Conservation (phyloP, 2,113 vertebrate species). For the Paradoxurus hermaphroditus region DNA sequence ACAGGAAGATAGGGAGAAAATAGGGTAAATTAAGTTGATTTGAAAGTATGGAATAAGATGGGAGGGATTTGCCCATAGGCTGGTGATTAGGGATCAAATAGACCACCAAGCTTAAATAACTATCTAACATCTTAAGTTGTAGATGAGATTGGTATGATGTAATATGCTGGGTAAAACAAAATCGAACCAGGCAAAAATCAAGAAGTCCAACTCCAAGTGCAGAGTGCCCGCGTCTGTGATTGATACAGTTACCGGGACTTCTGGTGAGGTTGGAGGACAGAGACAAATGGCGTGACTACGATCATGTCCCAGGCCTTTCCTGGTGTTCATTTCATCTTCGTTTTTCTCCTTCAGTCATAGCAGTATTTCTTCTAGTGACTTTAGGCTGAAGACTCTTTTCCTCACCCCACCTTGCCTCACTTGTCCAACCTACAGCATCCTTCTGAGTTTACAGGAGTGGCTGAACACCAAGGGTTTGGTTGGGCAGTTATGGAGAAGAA, state of each 20-base stretch:
- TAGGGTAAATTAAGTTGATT: not conserved
- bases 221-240: not conserved
- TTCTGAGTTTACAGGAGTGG: not conserved
- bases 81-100: not conserved
- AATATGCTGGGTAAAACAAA: not conserved
- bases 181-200: not conserved
- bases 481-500: not conserved
- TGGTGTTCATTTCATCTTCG: not conserved
- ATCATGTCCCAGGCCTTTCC: not conserved
- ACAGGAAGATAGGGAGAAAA: not conserved
- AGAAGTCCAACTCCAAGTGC: not conserved
- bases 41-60: not conserved
- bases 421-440: not conserved
- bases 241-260: not conserved
- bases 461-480: not conserved
- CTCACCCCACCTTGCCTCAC: not conserved
- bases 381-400: not conserved
- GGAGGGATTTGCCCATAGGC: not conserved
- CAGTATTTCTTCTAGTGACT: not conserved
- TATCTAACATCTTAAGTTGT: not conserved
- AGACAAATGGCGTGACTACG: not conserved
- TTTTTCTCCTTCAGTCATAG: not conserved
- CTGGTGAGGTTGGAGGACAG: not conserved
- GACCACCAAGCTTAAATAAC: not conserved
- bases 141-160: not conserved